Evolutionary conservation across 1,140 invertebrate species (phyloP), one percentile per base, ranked within the genome.

Genomic region (Drosophila pectinifera): DNA sequence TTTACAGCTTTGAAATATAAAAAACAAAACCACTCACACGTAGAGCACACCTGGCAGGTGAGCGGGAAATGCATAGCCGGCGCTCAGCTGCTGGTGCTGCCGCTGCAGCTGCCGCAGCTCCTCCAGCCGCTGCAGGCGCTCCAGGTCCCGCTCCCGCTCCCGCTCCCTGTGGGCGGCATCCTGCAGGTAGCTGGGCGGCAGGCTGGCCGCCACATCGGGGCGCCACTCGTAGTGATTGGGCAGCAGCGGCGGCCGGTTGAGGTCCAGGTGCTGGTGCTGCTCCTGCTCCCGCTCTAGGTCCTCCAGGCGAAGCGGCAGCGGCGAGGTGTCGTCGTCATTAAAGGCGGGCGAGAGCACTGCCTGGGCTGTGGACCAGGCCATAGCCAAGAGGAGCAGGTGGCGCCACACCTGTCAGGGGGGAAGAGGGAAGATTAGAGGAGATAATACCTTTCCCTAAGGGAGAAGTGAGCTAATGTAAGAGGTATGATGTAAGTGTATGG

Each of bases 181-280:
- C 14, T 73, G 84, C 0, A 88, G 55, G 8, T 89, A 88, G 31
- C 72, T 88, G 14, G 84, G 76, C 31, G 84, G 84, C 13, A 88
- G 26, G 43, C 84, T 89, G 57, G 85, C 80, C 5, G 80, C 84
- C 16, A 77, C 64, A 39, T 51, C 75, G 0, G 84, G 80, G 5
- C 81, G 72, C 84, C 84, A 88, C 8, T 77, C 84, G 18, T 88
- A 89, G 7, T 61, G 84, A 11, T 72, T 88, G 59, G 84, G 84
- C 73, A 88, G 26, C 16, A 84, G 46, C 0, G 84, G 84, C 26
- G 73, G 76, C 1, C 80, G 68, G 53, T 88, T 88, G 18, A 89
- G 39, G 41, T 88, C 84, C 22, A 68, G 39, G 5, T 54, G 62
- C 45, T 48, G 68, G 10, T 46, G 53, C 16, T 55, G 64, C 31